Evolutionary conservation across 2,888 invertebrate genomes (phyloP), one percentile per base, ranked within the genome.

Genomic region (Athrips mouffetella): DNA sequence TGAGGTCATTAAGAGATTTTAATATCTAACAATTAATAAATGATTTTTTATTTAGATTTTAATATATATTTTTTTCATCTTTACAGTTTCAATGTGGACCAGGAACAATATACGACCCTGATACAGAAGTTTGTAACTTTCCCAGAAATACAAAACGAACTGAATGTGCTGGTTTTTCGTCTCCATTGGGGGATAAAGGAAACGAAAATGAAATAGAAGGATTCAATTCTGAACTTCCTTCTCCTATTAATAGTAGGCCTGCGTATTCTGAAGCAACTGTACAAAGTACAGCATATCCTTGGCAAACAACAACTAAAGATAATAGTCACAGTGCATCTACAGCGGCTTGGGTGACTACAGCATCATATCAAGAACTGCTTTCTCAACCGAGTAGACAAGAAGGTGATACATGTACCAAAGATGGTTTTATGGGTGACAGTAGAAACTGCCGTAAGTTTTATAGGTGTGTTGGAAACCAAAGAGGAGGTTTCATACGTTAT

Each of bases 391-490:
- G 25, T 25, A 33, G 41, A 5, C 56, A 64, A 45, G 54, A 57
- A 21, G 62, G 54, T 37, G 73, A 77, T 51, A 63, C 67, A 45
- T 94, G 94, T 67, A 80, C 73, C n/a, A 72, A 80, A 55, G 92
- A 93, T 70, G 95, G 95, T 42, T 96, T 94, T 67, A 91, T 93
- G 70, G 91, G 92, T 11, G 92, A 96, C 72, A 89, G 88, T 40
- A 84, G 89, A 51, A 91, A 95, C 67, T 95, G 95, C 66, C 91
- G 89, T 27, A 94, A 93, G 70, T 96, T 95, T 82, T 94, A 94
- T 70, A 90, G 95, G 62, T 96, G 96, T 74, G 94, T 95, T 8
- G 84, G 85, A 39, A 90, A 91, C 65, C 91, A 90, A 20, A 79
- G 89, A 39, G 91, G 91, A 51, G 89, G 91, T 5, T 94, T 89